A percentile compares a stretch with the other conserved stretches of the same genome.
Conservation (phyloP, 2,113 vertebrate species). For the Lichenostomus cassidix region DNA sequence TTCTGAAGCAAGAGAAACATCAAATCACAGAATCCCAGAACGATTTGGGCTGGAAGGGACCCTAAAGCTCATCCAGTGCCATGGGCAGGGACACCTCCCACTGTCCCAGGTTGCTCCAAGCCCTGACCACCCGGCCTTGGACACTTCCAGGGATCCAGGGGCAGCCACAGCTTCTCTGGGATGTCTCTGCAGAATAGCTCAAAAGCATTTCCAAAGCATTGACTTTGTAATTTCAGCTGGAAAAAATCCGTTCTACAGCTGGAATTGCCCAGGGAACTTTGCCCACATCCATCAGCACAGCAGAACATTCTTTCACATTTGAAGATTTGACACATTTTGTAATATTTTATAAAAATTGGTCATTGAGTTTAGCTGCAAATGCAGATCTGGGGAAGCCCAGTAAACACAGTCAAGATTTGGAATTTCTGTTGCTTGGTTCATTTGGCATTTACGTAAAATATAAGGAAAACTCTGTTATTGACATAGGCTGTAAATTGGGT, state of each 20-base stretch:
- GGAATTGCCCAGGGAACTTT: not conserved
- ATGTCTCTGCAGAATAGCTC: not conserved
- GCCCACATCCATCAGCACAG: not conserved
- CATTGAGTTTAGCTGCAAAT: not conserved
- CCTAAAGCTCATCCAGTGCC: not conserved
- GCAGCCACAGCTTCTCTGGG: not conserved
- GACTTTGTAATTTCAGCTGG: not conserved
- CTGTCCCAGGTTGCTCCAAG: not conserved
- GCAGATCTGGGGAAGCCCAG: not conserved
- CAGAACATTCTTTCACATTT: not conserved
- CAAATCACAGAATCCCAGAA: not conserved
- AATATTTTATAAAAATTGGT: fast-evolving
- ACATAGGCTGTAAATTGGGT: not conserved
- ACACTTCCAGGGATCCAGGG: not conserved
- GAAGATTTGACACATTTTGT: not conserved
- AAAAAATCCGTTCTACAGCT: not conserved
- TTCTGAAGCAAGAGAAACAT: not conserved
- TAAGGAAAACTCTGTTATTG: not conserved
- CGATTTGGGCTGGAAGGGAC: not conserved
- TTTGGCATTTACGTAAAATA: not conserved
- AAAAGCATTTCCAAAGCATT: not conserved
- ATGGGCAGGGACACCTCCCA: not conserved
- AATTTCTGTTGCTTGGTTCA: not conserved
- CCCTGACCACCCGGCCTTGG: fast-evolving
- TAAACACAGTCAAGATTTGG: not conserved